These are phyloP conservation scores for Spinus olivaceus DNA, from an alignment of 2,797 vertebrate genomes.

Conservation along the genomic window DNA sequence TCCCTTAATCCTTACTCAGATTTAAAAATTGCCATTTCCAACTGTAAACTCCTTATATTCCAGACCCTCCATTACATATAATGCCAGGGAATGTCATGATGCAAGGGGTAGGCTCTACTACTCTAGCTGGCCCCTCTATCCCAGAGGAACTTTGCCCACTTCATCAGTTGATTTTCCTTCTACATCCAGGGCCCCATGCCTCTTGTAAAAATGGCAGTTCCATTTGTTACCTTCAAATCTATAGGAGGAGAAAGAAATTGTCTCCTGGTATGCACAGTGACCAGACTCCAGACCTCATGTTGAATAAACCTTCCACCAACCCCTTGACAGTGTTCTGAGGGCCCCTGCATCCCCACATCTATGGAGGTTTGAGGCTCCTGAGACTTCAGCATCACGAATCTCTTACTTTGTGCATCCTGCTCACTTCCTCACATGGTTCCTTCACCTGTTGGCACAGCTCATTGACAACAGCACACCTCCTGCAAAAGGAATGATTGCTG, in stretches of 20 bases:
- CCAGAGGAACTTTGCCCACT: not conserved
- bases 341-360: too few species aligned
- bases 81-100: not conserved
- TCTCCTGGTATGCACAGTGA: not conserved
- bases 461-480: not conserved
- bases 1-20: not conserved
- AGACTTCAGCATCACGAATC: not conserved
- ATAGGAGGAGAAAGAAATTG: not conserved
- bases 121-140: not conserved
- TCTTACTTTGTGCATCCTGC: not conserved
- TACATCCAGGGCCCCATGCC: not conserved
- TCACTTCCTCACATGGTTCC: not conserved
- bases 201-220: not conserved
- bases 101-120: accelerated
- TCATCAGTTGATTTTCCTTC: not conserved
- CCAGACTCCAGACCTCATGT: not conserved
- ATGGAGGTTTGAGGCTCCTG: not conserved
- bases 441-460: not conserved
- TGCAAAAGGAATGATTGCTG: not conserved
- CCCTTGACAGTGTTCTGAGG: not conserved
- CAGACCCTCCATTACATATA: not conserved
- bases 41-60: not conserved
- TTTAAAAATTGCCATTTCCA: not conserved
- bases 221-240: not conserved
- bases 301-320: not conserved